Evolutionary conservation across 2,888 invertebrate genomes (phyloP), one percentile per base, ranked within the genome.

Genomic region (Belgica antarctica): DNA sequence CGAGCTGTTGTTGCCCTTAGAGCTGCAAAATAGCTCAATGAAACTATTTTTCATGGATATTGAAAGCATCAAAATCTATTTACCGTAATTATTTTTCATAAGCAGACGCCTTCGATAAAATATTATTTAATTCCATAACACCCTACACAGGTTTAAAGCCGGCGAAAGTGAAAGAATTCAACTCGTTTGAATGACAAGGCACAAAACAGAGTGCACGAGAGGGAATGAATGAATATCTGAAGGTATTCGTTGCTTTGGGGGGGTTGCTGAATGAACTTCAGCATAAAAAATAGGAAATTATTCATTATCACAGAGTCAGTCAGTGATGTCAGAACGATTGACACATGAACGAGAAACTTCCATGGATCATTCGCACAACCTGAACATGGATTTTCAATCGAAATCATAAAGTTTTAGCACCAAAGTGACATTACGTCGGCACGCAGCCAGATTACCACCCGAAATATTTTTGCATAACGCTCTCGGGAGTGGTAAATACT

Each of bases 81-180:
- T 57, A 52, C 31, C 68, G 22, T 68, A 68, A 68, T 68, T 57
- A 68, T 57, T 68, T 65, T 34, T 24, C 31, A 28, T 62, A 17
- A 62, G 34, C 62, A 62, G 47, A 68, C 68, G 57, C 68, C 68
- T 65, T 68, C 68, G 27, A 41, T 65, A 41, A 65, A 65, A 65
- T 65, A 46, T 31, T 66, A 52, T 46, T 12, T 24, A 68, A 57
- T 68, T 68, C 68, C 68, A 68, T 68, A 68, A 57, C 68, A 68
- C 68, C 57, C 12, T 19, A 15, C 10, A 7, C 12, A 15, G 15
- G 34, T 12, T 5, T 31, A n/a, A 28, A 66, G 27, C 24, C 47
- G 22, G 25, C 52, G 17, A 41, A 52, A 7, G 52, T 52, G 5
- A 52, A 17, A 7, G 52, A 8, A 31, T 52, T 52, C 22, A 52